Conservation (phyloP, 2,113 vertebrate species). For the Antechinus flavipes region DNA sequence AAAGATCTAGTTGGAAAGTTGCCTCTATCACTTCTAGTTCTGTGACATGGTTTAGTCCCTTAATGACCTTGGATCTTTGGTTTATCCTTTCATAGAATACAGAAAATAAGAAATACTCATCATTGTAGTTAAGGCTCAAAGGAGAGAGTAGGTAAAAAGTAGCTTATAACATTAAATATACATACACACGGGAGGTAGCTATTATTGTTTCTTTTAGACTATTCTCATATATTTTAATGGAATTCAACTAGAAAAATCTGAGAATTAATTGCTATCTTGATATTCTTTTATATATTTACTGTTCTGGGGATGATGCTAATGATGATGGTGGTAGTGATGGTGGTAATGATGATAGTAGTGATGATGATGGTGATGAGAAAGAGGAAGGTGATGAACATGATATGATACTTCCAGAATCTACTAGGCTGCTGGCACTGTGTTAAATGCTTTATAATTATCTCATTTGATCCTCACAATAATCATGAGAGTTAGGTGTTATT, state of each 20-base stretch:
- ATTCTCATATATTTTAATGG: not conserved
- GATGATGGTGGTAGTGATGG: not conserved
- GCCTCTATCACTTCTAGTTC: not conserved
- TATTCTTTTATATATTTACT: not conserved
- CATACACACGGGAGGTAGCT: not conserved
- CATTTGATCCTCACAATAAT: not conserved
- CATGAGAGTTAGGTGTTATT: not conserved
- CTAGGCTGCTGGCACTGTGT: not conserved
- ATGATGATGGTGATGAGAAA: too few species aligned
- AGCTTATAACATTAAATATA: not conserved
- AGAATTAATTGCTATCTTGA: not conserved
- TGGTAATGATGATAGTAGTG: too few species aligned
- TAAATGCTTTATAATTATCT: not conserved
- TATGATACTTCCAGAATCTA: not conserved
- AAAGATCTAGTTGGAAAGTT: not conserved
- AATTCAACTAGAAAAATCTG: not conserved
- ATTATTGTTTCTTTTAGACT: not conserved
- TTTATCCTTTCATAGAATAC: not conserved
- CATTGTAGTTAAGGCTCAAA: not conserved
- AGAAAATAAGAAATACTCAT: not conserved
- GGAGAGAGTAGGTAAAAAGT: not conserved
- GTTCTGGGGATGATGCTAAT: not conserved
- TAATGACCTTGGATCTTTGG: not conserved
- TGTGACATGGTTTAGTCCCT: not conserved
- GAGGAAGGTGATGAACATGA: too few species aligned